phyloP scores from a whole-genome alignment of 2,113 vertebrate species.

The Platycercus adscitus region DNA sequence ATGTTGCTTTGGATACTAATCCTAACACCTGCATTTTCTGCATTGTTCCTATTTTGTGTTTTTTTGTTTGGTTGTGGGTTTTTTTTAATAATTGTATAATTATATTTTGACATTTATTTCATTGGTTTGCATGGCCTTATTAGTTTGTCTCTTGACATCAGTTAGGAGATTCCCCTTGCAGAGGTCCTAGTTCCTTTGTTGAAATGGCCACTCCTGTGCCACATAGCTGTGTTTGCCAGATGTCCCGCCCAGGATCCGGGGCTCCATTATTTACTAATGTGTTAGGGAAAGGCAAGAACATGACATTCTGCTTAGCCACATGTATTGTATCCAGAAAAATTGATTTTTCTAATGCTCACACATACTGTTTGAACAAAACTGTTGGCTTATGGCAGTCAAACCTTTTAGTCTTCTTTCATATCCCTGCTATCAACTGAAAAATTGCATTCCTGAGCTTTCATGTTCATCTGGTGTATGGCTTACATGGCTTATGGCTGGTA shows the following conservation, averaged over 20 bases:
- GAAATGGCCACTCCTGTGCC: background rate
- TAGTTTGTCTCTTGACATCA: background rate
- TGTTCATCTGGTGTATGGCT: background rate
- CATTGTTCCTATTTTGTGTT: background rate
- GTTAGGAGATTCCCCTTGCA: background rate
- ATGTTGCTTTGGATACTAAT: background rate
- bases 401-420: background rate
- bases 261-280: background rate
- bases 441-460: background rate
- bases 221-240: background rate
- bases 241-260: background rate
- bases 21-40: background rate
- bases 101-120: background rate
- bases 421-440: background rate
- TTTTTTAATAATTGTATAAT: background rate
- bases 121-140: background rate
- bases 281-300: background rate
- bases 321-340: background rate
- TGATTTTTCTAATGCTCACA: background rate
- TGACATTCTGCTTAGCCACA: background rate
- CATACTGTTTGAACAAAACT: background rate
- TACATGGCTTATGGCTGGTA: background rate
- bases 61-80: background rate
- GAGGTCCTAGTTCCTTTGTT: background rate
- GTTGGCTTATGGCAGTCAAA: background rate